Conservation (phyloP, 2,797 vertebrate species). For the Anguilla megastoma region DNA sequence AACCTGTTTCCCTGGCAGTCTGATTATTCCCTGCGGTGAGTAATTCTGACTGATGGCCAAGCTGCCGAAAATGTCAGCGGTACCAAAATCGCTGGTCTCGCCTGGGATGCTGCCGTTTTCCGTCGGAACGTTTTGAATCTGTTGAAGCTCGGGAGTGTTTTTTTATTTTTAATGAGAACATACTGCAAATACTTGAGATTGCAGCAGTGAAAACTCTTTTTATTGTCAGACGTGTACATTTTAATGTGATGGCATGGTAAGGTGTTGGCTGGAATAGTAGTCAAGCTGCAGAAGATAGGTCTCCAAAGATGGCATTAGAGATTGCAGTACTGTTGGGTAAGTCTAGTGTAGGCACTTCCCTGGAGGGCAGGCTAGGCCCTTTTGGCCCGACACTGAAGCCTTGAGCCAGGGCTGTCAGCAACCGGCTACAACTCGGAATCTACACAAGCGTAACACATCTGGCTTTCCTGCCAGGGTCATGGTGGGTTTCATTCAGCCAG, state of each 20-base stretch:
- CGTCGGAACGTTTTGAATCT: not conserved
- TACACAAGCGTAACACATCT: not conserved
- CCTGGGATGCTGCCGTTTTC: not conserved
- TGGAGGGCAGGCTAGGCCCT: not conserved
- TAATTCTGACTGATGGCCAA: slow-evolving; percentile 11
- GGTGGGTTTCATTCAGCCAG: not conserved
- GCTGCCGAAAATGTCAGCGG: slow-evolving; percentile 1
- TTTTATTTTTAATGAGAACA: not conserved
- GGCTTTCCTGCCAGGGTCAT: not conserved
- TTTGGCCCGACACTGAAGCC: not conserved
- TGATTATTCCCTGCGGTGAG: not conserved
- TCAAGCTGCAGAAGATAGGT: not conserved
- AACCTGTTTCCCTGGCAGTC: not conserved
- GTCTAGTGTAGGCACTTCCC: not conserved
- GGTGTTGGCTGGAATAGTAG: not conserved
- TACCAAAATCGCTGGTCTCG: not conserved
- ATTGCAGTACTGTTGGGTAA: not conserved
- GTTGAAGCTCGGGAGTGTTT: not conserved
- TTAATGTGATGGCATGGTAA: not conserved
- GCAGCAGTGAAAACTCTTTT: not conserved
- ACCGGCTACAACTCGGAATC: not conserved
- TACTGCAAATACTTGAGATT: not conserved
- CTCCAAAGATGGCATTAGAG: not conserved
- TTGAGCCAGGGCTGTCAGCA: not conserved
- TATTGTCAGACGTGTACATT: not conserved